These are phyloP conservation scores for Habrosyne pyritoides DNA, from an alignment of 2,888 invertebrate species.

Conservation along the genomic window DNA sequence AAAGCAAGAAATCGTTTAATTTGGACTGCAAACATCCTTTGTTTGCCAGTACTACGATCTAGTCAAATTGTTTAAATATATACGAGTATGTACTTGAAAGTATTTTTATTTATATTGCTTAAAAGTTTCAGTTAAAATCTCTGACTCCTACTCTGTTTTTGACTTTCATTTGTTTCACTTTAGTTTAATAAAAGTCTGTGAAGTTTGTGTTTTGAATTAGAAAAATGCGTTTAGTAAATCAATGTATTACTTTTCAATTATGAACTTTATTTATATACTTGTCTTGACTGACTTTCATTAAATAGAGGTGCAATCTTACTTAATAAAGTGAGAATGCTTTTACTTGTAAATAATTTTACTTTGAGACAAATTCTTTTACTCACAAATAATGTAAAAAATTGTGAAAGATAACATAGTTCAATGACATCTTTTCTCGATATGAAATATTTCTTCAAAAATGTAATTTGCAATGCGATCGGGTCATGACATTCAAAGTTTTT, in stretches of 20 bases:
- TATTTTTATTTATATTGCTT: not conserved
- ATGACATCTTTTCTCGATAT: not conserved
- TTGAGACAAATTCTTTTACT: no score
- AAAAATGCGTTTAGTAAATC: no score
- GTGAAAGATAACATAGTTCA: not conserved
- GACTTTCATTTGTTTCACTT: no score
- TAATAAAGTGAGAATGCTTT: not conserved
- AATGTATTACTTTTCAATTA: no score
- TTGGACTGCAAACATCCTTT: not conserved
- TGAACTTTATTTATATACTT: no score
- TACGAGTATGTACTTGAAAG: no score
- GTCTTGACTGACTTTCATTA: no score
- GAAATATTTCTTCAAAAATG: not conserved
- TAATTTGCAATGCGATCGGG: not conserved
- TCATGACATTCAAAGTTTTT: not conserved
- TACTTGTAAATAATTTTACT: not conserved
- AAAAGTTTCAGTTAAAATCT: not conserved
- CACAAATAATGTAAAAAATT: not conserved
- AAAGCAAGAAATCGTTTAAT: not conserved
- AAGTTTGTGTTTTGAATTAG: no score
- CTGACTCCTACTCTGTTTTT: not conserved
- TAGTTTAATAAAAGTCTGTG: no score
- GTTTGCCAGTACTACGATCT: not conserved
- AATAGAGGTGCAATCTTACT: no score
- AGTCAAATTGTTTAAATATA: not conserved